Evolutionary conservation across 2,113 vertebrate species (phyloP).

Genomic region (Callaeas wilsoni): DNA sequence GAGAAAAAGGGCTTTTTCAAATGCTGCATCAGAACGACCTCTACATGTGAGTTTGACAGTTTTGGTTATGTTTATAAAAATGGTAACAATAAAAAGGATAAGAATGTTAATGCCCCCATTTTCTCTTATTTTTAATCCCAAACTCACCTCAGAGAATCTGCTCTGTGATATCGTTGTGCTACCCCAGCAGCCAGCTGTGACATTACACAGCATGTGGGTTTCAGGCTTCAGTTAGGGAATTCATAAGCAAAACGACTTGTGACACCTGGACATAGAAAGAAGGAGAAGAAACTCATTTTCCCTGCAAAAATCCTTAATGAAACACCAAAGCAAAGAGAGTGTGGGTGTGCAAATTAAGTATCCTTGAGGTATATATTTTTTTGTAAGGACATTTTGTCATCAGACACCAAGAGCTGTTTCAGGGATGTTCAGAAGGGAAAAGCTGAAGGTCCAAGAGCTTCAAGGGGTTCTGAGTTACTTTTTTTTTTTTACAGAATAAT

Average conservation of each 20-base stretch:
- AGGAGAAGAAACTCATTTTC: neutral
- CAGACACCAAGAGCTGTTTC: neutral
- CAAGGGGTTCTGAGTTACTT: neutral
- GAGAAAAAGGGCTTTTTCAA: neutral
- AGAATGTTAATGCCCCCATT: neutral
- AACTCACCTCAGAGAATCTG: neutral
- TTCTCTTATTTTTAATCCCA: neutral
- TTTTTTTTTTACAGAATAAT: neutral
- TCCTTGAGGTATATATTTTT: fast-evolving
- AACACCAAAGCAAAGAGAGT: neutral
- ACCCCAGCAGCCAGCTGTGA: neutral
- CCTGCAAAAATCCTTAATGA: neutral
- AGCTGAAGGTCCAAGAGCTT: neutral
- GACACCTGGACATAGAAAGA: too few species aligned
- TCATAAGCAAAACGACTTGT: neutral
- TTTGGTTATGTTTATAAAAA: neutral
- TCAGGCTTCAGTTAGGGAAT: neutral
- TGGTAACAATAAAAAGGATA: neutral
- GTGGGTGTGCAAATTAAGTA: neutral
- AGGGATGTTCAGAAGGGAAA: neutral
- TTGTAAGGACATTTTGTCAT: neutral
- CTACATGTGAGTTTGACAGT: neutral
- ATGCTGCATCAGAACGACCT: neutral
- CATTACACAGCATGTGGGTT: neutral
- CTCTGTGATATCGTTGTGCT: neutral